A percentile compares a stretch with the other conserved stretches of the same genome.
Conservation (phyloP, 2,113 vertebrate species). For the Hyperoodon ampullatus region DNA sequence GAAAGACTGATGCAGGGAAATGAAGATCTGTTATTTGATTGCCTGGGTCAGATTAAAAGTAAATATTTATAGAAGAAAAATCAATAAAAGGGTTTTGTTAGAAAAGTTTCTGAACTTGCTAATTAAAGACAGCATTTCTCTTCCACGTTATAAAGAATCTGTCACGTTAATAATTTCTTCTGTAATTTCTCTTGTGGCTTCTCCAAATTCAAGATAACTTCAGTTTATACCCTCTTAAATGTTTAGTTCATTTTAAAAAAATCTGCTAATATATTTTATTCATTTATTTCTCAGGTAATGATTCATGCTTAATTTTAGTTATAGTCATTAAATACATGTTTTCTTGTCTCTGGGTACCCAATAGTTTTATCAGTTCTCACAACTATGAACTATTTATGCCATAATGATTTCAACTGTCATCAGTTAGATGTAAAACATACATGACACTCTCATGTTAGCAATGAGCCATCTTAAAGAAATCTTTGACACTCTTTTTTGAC, state of each 20-base stretch:
- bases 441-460: not conserved
- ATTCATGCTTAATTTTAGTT: conserved; percentile 9
- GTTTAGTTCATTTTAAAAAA: not conserved
- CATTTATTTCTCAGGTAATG: not conserved
- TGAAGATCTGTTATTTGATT: conserved; percentile 48
- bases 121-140: not conserved
- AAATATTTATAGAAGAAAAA: conserved; percentile 44
- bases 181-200: conserved; percentile 27
- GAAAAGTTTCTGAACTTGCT: conserved; percentile 51
- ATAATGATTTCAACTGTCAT: not conserved
- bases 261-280: not conserved
- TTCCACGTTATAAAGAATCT: not conserved
- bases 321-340: not conserved
- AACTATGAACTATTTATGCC: not conserved
- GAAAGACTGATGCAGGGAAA: not conserved
- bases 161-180: not conserved
- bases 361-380: not conserved
- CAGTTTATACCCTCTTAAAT: not conserved
- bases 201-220: not conserved
- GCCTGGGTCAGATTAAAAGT: conserved; percentile 10
- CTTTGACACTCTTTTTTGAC: not conserved
- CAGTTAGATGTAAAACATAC: not conserved
- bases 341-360: not conserved
- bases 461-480: not conserved
- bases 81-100: conserved; percentile 14